Percentiles rank a stretch among this genome's conserved stretches.
phyloP scores from a whole-genome alignment of 2,888 invertebrate species.

The Andrena trimmerana region DNA sequence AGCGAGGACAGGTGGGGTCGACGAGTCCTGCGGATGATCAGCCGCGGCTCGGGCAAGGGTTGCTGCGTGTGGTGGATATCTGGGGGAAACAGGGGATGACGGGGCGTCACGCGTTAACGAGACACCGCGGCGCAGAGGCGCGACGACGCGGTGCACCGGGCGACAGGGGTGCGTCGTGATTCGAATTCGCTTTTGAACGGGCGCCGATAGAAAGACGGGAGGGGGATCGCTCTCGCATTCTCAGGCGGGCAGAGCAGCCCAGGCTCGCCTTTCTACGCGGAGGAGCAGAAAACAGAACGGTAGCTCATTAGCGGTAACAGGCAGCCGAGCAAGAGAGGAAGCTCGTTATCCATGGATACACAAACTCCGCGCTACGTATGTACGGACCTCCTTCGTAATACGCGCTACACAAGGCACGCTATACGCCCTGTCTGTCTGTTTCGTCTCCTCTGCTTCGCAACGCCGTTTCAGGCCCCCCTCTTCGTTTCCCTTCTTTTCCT shows the following conservation, averaged over 20 bases:
- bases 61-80: conserved; percentile 1
- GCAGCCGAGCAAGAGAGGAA: conserved; percentile 81
- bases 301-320: conserved; percentile 83
- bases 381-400: conserved; percentile 71
- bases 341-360: conserved; percentile 82
- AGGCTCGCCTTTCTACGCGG: conserved; percentile 61
- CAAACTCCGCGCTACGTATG: conserved; percentile 71
- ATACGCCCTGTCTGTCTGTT: conserved; percentile 35
- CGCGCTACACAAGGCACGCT: conserved; percentile 50
- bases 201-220: conserved; percentile 74
- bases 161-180: conserved; percentile 11
- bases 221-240: conserved; percentile 67
- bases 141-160: not conserved
- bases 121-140: not conserved
- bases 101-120: conserved; percentile 26
- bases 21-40: conserved; percentile 27
- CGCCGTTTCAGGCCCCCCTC: not conserved
- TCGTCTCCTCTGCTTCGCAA: conserved; percentile 17
- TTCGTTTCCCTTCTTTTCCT: conserved; percentile 16
- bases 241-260: conserved; percentile 32
- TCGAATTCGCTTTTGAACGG: conserved; percentile 72
- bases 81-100: conserved; percentile 16
- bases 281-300: conserved; percentile 80
- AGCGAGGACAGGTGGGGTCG: not conserved
- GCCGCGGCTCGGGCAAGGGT: not conserved